Evolutionary conservation across 2,113 vertebrate genomes (phyloP).

Genomic region (Nothocercus nigrocapillus): DNA sequence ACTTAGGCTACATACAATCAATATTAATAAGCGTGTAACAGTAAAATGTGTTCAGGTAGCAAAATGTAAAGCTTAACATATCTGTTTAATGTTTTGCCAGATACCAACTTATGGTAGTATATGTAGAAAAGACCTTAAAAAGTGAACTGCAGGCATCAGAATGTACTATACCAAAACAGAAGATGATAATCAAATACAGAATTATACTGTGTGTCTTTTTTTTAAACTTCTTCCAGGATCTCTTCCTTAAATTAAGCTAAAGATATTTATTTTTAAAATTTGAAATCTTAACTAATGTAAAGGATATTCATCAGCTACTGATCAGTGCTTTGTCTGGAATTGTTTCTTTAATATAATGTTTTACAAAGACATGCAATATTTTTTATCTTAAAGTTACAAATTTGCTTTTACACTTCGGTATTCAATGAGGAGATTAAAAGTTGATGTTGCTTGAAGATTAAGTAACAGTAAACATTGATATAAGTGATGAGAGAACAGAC

Average conservation of each 20-base stretch:
- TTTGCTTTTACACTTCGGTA: background rate
- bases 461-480: background rate
- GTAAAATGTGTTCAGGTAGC: background rate
- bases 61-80: background rate
- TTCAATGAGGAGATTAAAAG: background rate
- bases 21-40: background rate
- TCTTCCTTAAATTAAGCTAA: background rate
- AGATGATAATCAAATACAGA: background rate
- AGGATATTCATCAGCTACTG: background rate
- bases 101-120: background rate
- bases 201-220: background rate
- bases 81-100: background rate
- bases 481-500: background rate
- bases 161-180: accelerated
- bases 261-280: background rate
- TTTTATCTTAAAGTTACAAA: background rate
- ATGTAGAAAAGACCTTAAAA: background rate
- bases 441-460: background rate
- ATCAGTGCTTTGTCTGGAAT: background rate
- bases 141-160: background rate
- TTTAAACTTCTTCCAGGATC: background rate
- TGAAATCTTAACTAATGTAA: background rate
- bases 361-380: background rate
- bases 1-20: background rate
- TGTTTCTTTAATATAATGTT: background rate